A percentile compares a stretch with the other conserved stretches of the same genome.
Evolutionary conservation across 2,113 vertebrate genomes (phyloP).

Genomic region (Camelus dromedarius): DNA sequence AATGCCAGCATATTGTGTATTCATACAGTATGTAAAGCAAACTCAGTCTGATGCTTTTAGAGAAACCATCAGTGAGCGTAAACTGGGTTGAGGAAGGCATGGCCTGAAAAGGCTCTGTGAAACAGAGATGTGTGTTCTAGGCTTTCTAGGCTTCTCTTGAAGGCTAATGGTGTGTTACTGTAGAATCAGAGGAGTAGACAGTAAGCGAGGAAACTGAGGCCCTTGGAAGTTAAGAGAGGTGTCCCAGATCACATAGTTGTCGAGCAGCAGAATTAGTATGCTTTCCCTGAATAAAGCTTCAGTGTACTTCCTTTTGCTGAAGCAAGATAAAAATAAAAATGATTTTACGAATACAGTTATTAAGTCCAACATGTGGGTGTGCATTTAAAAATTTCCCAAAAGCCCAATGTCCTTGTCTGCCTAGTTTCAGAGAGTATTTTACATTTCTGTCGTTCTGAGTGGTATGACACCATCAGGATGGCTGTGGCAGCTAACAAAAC

Average conservation of each 20-base stretch:
- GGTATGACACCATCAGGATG: conserved; percentile 51
- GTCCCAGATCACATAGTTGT: neutral
- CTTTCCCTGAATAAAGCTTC: neutral
- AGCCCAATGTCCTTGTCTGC: conserved; percentile 2
- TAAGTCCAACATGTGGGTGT: neutral
- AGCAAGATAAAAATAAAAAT: conserved; percentile 50
- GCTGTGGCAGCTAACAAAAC: conserved; percentile 74
- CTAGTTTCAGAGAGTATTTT: conserved; percentile 54
- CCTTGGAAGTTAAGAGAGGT: neutral
- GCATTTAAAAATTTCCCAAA: conserved; percentile 49
- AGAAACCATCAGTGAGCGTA: neutral
- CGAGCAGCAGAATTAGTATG: neutral
- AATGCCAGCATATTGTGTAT: neutral
- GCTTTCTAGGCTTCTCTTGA: neutral
- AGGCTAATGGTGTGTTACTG: neutral
- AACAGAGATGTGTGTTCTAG: neutral
- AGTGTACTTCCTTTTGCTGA: conserved; percentile 47
- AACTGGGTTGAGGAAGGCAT: neutral
- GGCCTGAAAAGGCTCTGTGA: neutral
- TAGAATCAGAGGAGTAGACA: neutral
- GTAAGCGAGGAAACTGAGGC: neutral
- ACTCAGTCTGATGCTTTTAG: neutral
- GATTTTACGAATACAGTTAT: conserved; percentile 41
- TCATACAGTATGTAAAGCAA: neutral
- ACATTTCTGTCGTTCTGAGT: conserved; percentile 49